Evolutionary conservation across 2,888 invertebrate genomes (phyloP).

Genomic region (Mesorhabditis spiculigera): DNA sequence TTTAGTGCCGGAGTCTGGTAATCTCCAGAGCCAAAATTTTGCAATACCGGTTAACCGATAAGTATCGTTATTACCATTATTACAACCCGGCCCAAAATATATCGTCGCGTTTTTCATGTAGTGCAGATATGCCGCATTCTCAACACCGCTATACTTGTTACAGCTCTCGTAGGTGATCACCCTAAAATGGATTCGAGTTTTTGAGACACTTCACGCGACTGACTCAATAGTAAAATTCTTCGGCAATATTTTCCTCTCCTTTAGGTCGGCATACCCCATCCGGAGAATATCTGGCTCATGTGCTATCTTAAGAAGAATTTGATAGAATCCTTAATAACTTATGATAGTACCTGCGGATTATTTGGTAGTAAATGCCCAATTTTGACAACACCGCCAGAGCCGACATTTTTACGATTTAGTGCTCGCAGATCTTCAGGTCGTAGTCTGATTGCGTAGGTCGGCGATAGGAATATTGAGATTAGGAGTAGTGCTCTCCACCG

Average conservation of each 20-base stretch:
- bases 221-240: slow-evolving; percentile 35
- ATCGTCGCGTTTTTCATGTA: slow-evolving; percentile 54
- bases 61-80: slow-evolving; percentile 42
- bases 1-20: background rate
- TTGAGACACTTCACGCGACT: background rate
- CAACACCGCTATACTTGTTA: slow-evolving; percentile 52
- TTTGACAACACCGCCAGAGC: slow-evolving; percentile 25
- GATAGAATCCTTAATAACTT: too few species aligned
- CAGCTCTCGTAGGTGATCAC: slow-evolving; percentile 55
- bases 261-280: slow-evolving; percentile 42
- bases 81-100: slow-evolving; percentile 57
- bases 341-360: slow-evolving; percentile 24
- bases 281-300: slow-evolving; percentile 43
- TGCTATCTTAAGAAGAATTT: too few species aligned
- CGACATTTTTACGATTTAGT: background rate
- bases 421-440: too few species aligned
- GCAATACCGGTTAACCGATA: too few species aligned
- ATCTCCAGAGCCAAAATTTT: background rate
- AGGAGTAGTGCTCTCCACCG: too few species aligned
- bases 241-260: slow-evolving; percentile 38
- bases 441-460: too few species aligned
- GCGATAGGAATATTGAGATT: too few species aligned
- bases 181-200: slow-evolving; percentile 28
- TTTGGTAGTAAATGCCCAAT: slow-evolving; percentile 42
- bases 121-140: slow-evolving; percentile 55